Percentiles rank a stretch among this genome's conserved stretches.
Conservation (phyloP, 2,113 vertebrate species). For the Dicrurus megarhynchus region DNA sequence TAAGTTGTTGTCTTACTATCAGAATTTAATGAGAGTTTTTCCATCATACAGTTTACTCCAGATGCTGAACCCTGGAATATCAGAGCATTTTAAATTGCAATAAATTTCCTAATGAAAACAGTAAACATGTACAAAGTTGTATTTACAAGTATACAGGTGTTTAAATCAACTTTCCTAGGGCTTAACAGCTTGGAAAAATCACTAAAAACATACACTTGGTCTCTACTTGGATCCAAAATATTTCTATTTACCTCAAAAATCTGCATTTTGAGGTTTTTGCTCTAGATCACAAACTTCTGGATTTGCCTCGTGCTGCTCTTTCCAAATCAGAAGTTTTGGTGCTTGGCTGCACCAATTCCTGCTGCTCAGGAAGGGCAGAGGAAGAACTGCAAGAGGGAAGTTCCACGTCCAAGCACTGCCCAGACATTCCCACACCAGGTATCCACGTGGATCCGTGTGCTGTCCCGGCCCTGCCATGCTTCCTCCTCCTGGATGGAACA, state of each 20-base stretch:
- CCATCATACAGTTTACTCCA: neutral
- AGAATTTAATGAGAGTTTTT: neutral
- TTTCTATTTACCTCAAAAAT: neutral
- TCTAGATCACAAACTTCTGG: neutral
- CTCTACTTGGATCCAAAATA: neutral
- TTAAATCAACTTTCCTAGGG: neutral
- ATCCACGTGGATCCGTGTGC: accelerated
- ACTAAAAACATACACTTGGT: neutral
- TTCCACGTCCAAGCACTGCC: accelerated
- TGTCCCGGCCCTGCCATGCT: neutral
- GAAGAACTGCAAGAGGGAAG: accelerated
- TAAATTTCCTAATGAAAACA: neutral
- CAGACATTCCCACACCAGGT: accelerated
- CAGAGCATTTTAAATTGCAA: neutral
- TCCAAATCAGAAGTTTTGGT: accelerated
- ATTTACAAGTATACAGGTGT: neutral
- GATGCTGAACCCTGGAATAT: neutral
- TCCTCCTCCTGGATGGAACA: neutral
- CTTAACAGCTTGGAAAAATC: neutral
- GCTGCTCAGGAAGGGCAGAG: neutral
- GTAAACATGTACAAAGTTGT: accelerated
- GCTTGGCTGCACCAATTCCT: accelerated
- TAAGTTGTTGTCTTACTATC: neutral
- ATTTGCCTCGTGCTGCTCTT: neutral
- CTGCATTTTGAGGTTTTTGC: neutral